Evolutionary conservation across 2,888 invertebrate species (phyloP), one percentile per base, ranked within the genome.

Genomic region (Calameuta pallipes): DNA sequence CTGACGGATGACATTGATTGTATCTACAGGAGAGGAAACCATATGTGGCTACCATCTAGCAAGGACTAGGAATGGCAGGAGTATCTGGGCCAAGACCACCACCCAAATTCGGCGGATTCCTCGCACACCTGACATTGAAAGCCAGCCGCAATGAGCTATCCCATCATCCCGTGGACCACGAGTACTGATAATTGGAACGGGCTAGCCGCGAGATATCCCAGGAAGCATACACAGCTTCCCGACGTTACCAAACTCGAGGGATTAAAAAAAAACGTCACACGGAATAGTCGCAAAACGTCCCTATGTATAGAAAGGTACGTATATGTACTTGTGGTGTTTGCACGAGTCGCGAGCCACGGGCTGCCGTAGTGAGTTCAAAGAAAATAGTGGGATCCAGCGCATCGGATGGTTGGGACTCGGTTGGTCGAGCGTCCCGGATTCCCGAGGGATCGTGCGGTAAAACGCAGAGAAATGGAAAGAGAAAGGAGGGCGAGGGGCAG

Each of bases 11-110:
- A 70, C 70, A n/a, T n/a, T 70, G 70, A 70, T 70, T 30, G 70
- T 33, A 70, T n/a, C 30, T 33, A 30, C 33, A 41, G 12, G 70
- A 33, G 70, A 70, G 70, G 31, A 70, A 70, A 30, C 70, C 70
- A 33, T 33, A 30, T 15, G 41, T 41, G 41, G 41, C 41, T 41
- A 41, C 41, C 41, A 41, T 37, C 37, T 9, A 30, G 33, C 70
- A 31, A 33, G 70, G 30, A 30, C 31, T 70, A n/a, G 70, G 33
- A 70, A 33, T 70, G 13, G 33, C 70, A 33, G 70, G 70, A 30
- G 70, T 70, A 70, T 70, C 31, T 70, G 30, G 70, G 70, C 70
- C 70, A 70, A 70, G 33, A 70, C 70, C 70, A 30, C 70, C 30
- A 15, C 30, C 70, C 70, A 33, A 30, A 33, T 70, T 41, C 1